phyloP scores from a whole-genome alignment of 2,797 vertebrate genomes.

The Anniella stebbinsi region DNA sequence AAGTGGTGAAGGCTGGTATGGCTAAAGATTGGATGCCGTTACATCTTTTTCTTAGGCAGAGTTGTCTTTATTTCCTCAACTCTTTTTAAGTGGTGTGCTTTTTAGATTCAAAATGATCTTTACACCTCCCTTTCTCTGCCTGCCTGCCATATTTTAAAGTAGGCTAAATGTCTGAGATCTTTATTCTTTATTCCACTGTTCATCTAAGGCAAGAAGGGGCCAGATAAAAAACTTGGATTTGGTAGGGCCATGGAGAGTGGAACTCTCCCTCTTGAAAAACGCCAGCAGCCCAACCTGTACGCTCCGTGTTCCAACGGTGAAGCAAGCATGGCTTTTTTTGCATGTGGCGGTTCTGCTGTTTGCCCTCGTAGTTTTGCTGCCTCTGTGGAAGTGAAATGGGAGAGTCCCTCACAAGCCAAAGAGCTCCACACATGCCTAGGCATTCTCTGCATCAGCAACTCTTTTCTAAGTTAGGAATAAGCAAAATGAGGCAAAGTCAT shows the following conservation, averaged over 20 bases:
- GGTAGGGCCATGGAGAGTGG: not conserved
- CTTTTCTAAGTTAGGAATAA: not conserved
- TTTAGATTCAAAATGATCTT: not conserved
- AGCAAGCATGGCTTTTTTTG: not conserved
- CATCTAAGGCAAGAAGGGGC: not conserved
- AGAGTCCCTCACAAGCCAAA: not conserved
- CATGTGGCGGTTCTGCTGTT: not conserved
- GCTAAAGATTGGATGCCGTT: slow-evolving; percentile 63
- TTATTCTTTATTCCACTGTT: not conserved
- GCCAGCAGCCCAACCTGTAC: not conserved
- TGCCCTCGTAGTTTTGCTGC: not conserved
- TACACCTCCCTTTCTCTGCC: not conserved
- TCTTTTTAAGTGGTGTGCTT: not conserved
- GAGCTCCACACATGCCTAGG: not conserved
- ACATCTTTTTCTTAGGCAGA: slow-evolving; percentile 8
- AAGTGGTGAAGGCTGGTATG: slow-evolving; percentile 36
- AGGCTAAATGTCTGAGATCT: not conserved
- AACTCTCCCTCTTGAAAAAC: not conserved
- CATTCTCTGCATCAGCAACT: not conserved
- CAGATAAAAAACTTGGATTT: not conserved
- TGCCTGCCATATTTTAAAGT: not conserved
- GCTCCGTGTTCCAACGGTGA: not conserved
- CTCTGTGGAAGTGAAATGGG: not conserved
- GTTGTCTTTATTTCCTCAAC: slow-evolving; percentile 52
- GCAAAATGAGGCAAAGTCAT: too few species aligned